Conservation (phyloP, 2,797 vertebrate genomes). For the Thalassophryne amazonica region DNA sequence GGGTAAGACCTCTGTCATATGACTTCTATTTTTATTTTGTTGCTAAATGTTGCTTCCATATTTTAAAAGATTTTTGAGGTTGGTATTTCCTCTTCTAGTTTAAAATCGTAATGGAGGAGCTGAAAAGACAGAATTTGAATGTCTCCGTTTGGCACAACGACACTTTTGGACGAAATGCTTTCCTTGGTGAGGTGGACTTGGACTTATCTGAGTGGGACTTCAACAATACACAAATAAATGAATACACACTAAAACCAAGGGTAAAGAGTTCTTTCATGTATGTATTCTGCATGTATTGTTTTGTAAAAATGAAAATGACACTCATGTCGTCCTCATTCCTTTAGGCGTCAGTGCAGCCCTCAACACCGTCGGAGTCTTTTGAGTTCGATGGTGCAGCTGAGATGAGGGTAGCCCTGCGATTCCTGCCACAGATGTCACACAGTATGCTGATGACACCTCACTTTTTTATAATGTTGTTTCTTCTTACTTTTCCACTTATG, state of each 20-base stretch:
- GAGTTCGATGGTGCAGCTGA: conserved; percentile 65
- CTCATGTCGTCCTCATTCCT: neutral
- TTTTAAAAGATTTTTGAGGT: neutral
- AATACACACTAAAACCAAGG: conserved; percentile 85
- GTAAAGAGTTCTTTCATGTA: conserved; percentile 57
- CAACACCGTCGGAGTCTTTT: conserved; percentile 57
- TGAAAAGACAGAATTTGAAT: conserved; percentile 84
- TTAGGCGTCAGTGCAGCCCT: conserved; percentile 29
- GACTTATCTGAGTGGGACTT: conserved; percentile 89
- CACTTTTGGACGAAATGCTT: conserved; percentile 88
- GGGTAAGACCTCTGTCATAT: conserved; percentile 74
- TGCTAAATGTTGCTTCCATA: neutral
- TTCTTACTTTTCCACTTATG: neutral
- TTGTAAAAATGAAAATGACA: no score
- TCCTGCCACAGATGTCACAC: conserved; percentile 76
- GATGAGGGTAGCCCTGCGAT: conserved; percentile 89
- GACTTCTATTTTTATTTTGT: neutral
- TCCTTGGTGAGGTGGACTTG: conserved; percentile 90
- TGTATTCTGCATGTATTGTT: neutral
- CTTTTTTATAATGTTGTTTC: neutral
- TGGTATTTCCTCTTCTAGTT: conserved; percentile 73
- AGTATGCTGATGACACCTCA: conserved; percentile 65
- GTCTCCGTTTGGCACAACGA: conserved; percentile 94
- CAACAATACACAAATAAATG: conserved; percentile 85
- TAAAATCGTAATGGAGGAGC: conserved; percentile 77